phyloP scores from a whole-genome alignment of 2,888 invertebrate genomes.

The Tethea ocularis region DNA sequence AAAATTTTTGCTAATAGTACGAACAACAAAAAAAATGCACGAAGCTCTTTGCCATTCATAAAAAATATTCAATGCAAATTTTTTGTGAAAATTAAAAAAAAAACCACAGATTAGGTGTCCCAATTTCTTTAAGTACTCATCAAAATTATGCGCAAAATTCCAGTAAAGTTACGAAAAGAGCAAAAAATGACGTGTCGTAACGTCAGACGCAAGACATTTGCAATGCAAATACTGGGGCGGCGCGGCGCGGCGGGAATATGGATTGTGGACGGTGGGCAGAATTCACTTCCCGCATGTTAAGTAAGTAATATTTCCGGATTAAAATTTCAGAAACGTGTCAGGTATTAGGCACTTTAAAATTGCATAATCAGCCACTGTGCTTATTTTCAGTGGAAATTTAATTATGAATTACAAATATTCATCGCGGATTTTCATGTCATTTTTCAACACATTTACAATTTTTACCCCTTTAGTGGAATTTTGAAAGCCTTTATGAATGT shows the following conservation, averaged over 20 bases:
- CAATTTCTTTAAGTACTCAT: constrained; percentile 4
- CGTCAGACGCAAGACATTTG: constrained; percentile 54
- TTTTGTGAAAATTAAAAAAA: no score
- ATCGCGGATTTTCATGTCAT: no score
- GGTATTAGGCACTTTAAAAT: constrained; percentile 24
- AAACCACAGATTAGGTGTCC: neutral
- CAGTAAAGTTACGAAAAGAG: constrained; percentile 23
- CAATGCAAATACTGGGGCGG: constrained; percentile 64
- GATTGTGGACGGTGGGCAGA: constrained; percentile 27
- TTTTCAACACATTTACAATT: no score
- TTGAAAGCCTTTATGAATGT: no score
- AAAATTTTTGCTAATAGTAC: no score
- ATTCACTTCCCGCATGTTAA: constrained; percentile 42
- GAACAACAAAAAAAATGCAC: no score
- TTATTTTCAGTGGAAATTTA: neutral
- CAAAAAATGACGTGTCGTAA: constrained; percentile 33
- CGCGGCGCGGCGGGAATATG: constrained; percentile 34
- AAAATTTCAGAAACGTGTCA: constrained; percentile 55
- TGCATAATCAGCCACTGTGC: neutral
- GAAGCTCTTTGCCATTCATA: no score
- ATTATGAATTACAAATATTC: neutral
- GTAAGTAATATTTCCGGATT: constrained; percentile 55
- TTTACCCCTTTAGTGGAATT: no score
- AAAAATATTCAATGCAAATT: no score
- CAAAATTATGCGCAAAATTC: constrained; percentile 14